phyloP scores from a whole-genome alignment of 2,888 invertebrate genomes.

The Miltochrista miniata region DNA sequence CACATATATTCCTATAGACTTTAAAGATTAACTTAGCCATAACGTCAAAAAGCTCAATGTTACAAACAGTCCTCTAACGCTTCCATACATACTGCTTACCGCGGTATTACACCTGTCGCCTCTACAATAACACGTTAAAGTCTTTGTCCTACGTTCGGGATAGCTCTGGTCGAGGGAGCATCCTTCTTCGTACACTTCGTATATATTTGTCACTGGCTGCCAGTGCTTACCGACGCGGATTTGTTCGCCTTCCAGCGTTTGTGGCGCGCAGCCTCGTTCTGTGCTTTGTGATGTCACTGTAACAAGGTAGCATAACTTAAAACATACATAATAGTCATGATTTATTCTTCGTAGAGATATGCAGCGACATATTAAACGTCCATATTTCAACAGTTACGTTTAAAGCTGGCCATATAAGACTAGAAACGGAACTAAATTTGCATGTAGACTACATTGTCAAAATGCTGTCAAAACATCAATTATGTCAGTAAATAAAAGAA shows the following conservation, averaged over 20 bases:
- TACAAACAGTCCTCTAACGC: background rate
- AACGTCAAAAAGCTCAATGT: background rate
- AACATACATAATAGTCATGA: too few relatives aligned
- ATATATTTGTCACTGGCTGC: conserved; percentile 84
- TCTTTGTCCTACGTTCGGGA: conserved; percentile 76
- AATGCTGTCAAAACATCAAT: too few relatives aligned
- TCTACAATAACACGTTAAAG: conserved; percentile 89
- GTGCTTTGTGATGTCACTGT: conserved; percentile 51
- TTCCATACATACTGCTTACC: background rate
- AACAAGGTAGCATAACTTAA: conserved; percentile 27
- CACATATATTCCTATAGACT: background rate
- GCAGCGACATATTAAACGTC: too few relatives aligned
- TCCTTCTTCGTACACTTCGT: conserved; percentile 87
- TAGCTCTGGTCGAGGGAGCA: conserved; percentile 85
- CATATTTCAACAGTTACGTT: too few relatives aligned
- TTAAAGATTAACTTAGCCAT: background rate
- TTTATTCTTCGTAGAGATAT: too few relatives aligned
- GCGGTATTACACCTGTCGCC: conserved; percentile 88
- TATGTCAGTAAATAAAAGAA: too few relatives aligned
- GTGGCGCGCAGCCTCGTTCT: conserved; percentile 88
- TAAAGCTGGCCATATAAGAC: too few relatives aligned
- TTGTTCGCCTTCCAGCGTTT: conserved; percentile 85
- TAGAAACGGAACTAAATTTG: too few relatives aligned
- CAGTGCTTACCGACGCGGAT: conserved; percentile 82
- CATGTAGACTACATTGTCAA: too few relatives aligned